Percentiles rank a stretch among this genome's conserved stretches.
phyloP scores from a whole-genome alignment of 2,113 vertebrate species.

The Prunella himalayana region DNA sequence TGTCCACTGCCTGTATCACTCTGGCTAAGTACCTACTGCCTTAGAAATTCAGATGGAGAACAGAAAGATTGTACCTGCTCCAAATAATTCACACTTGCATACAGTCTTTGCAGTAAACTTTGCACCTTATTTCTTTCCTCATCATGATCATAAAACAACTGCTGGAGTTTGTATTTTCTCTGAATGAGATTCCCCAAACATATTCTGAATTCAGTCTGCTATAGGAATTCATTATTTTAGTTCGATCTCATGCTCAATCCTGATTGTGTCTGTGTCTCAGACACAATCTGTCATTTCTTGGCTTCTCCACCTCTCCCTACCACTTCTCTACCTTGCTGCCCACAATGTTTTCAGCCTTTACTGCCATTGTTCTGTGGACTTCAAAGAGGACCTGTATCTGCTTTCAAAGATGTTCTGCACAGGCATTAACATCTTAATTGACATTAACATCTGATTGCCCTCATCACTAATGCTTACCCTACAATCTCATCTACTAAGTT shows the following conservation, averaged over 20 bases:
- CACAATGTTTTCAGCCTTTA: neutral
- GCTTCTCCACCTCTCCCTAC: neutral
- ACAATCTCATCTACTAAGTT: neutral
- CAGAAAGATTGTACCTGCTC: neutral
- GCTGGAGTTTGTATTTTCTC: neutral
- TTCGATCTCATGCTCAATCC: neutral
- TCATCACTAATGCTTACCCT: neutral
- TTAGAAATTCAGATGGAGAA: neutral
- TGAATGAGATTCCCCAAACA: neutral
- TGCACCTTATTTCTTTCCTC: neutral
- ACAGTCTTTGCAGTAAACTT: neutral
- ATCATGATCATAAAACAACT: neutral
- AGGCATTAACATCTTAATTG: neutral
- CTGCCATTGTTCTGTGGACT: neutral
- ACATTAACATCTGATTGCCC: neutral
- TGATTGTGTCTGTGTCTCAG: neutral
- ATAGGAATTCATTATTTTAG: neutral
- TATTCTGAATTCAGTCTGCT: neutral
- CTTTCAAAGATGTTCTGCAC: neutral
- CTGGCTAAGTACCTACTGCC: neutral
- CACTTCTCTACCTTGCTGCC: neutral
- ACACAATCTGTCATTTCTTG: neutral
- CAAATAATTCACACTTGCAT: neutral
- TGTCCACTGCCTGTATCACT: neutral
- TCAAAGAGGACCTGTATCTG: neutral